Percentiles rank a stretch among this genome's conserved stretches.
Evolutionary conservation across 1,140 invertebrate genomes (phyloP).

Genomic region (Drosophila punjabiensis): DNA sequence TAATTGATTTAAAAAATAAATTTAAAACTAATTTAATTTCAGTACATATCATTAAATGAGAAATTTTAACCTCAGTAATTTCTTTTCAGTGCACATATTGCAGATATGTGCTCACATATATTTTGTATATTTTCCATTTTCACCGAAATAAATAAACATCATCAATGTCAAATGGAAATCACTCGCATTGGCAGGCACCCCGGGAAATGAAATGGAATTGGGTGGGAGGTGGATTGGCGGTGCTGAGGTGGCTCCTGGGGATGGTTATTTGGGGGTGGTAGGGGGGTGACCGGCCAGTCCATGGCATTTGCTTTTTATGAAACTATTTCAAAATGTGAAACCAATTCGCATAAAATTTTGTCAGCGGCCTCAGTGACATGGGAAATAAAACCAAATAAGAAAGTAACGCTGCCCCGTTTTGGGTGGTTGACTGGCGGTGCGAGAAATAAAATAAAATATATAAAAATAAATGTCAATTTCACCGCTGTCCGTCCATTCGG

Average conservation of each 20-base stretch:
- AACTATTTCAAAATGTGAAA: conserved; percentile 83
- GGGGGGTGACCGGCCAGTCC: neutral
- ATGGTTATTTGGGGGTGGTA: neutral
- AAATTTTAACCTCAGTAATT: neutral
- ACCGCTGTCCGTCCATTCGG: conserved; percentile 30
- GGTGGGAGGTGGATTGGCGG: conserved; percentile 8
- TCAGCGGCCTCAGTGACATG: conserved; percentile 62
- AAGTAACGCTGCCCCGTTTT: conserved; percentile 32
- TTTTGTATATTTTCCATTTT: conserved; percentile 81
- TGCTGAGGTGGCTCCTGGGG: neutral
- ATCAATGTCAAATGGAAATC: conserved; percentile 84
- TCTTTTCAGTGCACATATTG: conserved; percentile 25
- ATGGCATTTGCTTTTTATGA: conserved; percentile 79
- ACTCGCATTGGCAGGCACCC: conserved; percentile 61
- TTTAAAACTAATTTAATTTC: no score
- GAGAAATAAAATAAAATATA: conserved; percentile 57
- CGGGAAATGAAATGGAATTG: conserved; percentile 44
- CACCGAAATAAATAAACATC: conserved; percentile 83
- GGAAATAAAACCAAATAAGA: conserved; percentile 76
- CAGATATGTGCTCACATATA: conserved; percentile 25
- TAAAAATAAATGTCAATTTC: conserved; percentile 75
- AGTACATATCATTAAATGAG: no score
- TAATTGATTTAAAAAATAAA: neutral
- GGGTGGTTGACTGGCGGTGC: conserved; percentile 8
- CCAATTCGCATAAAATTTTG: conserved; percentile 83